phyloP scores from a whole-genome alignment of 1,140 invertebrate genomes.

The Ips typographus region DNA sequence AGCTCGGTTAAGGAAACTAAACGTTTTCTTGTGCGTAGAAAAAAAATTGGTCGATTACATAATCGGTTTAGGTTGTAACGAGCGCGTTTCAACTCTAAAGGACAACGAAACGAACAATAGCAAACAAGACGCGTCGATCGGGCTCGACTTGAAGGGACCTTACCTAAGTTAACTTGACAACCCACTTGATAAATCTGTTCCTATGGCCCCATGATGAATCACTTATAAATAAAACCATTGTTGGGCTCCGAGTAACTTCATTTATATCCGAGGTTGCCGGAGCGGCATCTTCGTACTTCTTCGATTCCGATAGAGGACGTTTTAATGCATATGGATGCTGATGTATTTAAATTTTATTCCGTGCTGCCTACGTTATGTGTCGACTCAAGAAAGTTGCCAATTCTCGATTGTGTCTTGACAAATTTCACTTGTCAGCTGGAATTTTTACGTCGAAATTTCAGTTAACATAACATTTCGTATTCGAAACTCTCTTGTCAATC shows the following conservation, averaged over 20 bases:
- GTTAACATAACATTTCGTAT: too few species aligned
- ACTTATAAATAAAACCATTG: constrained; percentile 40
- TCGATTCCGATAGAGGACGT: constrained; percentile 6
- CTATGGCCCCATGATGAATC: constrained; percentile 34
- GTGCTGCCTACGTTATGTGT: too few species aligned
- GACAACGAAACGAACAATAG: constrained; percentile 31
- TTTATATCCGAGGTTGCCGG: constrained; percentile 26
- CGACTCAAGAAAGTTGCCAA: too few species aligned
- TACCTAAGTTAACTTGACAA: constrained; percentile 38
- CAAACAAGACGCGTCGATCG: constrained; percentile 28
- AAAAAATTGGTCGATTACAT: constrained; percentile 13
- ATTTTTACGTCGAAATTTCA: too few species aligned
- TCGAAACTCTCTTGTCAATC: too few species aligned
- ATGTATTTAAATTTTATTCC: too few species aligned
- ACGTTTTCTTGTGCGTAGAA: not conserved
- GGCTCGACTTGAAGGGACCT: constrained; percentile 29
- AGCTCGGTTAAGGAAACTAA: not conserved
- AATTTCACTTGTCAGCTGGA: too few species aligned
- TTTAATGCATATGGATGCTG: too few species aligned
- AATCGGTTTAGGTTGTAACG: constrained; percentile 27
- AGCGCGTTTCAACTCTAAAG: constrained; percentile 19
- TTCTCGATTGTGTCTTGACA: too few species aligned
- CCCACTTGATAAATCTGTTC: constrained; percentile 38
- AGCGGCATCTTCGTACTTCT: not conserved
- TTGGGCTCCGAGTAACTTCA: constrained; percentile 32